Percentiles rank a stretch among this genome's conserved stretches.
Conservation (phyloP, 1,140 invertebrate genomes). For the Lineus longissimus region DNA sequence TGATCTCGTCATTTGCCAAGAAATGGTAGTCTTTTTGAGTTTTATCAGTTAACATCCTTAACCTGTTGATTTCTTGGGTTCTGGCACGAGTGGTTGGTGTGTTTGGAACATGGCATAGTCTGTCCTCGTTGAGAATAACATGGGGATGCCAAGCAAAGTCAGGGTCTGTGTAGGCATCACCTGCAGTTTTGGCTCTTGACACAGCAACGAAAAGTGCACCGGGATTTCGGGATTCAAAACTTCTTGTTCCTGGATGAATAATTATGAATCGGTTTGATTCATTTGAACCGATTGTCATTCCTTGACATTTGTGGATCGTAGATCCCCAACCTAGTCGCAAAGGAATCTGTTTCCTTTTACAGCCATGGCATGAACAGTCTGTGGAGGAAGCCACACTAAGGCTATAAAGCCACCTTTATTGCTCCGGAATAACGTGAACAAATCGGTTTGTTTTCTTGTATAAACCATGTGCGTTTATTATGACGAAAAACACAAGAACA, state of each 20-base stretch:
- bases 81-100: neutral
- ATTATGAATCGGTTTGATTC: slow-evolving; percentile 20
- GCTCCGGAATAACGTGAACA: too few species aligned
- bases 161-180: slow-evolving; percentile 6
- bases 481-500: too few species aligned
- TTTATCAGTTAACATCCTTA: neutral
- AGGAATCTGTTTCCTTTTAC: slow-evolving; percentile 25
- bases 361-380: slow-evolving; percentile 6
- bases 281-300: slow-evolving; percentile 25
- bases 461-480: too few species aligned
- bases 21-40: neutral
- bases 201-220: slow-evolving; percentile 26
- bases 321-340: slow-evolving; percentile 21
- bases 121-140: slow-evolving; percentile 25
- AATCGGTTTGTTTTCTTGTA: too few species aligned
- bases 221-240: slow-evolving; percentile 24
- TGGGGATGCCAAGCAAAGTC: slow-evolving; percentile 28
- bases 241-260: slow-evolving; percentile 19
- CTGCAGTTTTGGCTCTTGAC: slow-evolving; percentile 24
- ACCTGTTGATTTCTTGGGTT: neutral
- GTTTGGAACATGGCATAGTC: slow-evolving; percentile 1
- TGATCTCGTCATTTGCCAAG: too few species aligned
- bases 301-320: slow-evolving; percentile 26
- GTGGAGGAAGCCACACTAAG: too few species aligned
- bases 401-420: too few species aligned